A percentile compares a stretch with the other conserved stretches of the same genome.
Conservation (phyloP, 2,888 invertebrate species). For the Phasia obesa region DNA sequence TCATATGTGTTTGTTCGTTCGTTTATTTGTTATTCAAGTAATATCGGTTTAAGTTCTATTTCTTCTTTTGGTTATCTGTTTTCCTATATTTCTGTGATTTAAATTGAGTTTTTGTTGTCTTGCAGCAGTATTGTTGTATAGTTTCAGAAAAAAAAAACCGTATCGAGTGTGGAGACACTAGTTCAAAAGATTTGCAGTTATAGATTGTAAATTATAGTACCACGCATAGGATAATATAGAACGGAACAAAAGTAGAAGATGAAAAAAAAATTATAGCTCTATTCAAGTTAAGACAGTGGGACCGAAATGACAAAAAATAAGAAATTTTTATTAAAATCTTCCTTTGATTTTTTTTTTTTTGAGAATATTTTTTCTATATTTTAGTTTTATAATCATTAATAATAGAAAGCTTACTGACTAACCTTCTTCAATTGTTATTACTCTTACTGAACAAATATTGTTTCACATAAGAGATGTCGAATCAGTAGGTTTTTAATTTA, state of each 20-base stretch:
- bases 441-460: no score
- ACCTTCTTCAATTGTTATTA: no score
- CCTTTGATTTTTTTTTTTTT: no score
- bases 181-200: slow-evolving; percentile 69
- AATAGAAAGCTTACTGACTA: no score
- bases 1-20: slow-evolving; percentile 4
- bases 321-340: not conserved
- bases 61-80: slow-evolving; percentile 39
- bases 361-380: no score
- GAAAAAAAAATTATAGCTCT: not conserved
- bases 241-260: slow-evolving; percentile 17
- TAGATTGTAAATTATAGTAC: slow-evolving; percentile 69
- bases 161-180: slow-evolving; percentile 66
- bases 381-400: no score
- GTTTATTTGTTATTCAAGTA: slow-evolving; percentile 74
- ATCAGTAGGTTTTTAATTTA: no score
- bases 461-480: no score
- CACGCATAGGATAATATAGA: slow-evolving; percentile 61
- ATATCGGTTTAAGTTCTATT: slow-evolving; percentile 75
- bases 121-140: slow-evolving; percentile 22
- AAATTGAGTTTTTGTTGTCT: slow-evolving; percentile 46
- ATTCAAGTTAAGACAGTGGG: slow-evolving; percentile 42
- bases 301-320: not conserved
- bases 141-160: slow-evolving; percentile 11
- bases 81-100: slow-evolving; percentile 45